Conservation (phyloP, 2,113 vertebrate species). For the Fulmarus glacialis region DNA sequence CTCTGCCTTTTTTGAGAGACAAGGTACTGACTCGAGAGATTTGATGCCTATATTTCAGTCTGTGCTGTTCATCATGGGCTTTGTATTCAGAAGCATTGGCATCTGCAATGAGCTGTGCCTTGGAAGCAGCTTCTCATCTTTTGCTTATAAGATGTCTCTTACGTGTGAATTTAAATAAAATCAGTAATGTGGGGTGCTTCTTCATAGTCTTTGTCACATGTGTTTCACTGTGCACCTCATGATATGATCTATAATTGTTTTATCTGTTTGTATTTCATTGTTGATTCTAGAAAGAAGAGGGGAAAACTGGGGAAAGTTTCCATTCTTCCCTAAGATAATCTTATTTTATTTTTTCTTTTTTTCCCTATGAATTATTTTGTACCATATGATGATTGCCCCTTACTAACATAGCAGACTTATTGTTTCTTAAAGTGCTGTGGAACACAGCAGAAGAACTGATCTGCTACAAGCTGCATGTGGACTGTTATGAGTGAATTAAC, state of each 20-base stretch:
- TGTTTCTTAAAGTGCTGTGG: neutral
- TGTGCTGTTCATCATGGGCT: neutral
- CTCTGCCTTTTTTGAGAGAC: neutral
- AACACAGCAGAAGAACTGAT: neutral
- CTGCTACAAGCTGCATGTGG: neutral
- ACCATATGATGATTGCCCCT: neutral
- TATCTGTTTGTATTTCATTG: neutral
- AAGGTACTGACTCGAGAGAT: neutral
- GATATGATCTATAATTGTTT: fast-evolving
- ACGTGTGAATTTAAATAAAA: neutral
- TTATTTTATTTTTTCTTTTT: neutral
- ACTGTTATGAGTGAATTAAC: neutral
- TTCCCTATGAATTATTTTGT: neutral
- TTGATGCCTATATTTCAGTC: neutral
- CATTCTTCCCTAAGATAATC: neutral
- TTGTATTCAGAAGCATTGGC: neutral
- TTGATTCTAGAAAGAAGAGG: neutral
- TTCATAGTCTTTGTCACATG: neutral
- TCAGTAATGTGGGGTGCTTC: neutral
- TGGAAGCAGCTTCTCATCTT: neutral
- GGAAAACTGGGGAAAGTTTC: neutral
- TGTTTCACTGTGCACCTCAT: neutral
- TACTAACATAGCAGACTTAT: neutral
- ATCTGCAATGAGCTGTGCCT: neutral
- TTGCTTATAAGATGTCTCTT: neutral